Conservation (phyloP, 2,797 vertebrate genomes). For the Intellagama lesueurii region DNA sequence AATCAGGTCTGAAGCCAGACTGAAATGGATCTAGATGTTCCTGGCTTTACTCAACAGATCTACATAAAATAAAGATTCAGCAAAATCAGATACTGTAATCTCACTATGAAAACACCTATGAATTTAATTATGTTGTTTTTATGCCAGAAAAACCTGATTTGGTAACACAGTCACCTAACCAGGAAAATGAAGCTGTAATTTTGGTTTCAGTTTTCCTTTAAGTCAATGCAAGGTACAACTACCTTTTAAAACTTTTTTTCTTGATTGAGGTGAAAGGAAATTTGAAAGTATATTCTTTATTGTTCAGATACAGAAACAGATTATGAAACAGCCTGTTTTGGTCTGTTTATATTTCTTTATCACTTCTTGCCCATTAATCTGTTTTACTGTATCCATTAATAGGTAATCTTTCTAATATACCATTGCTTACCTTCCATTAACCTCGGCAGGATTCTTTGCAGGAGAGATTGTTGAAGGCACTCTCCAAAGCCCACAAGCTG, state of each 20-base stretch:
- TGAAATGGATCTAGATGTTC: not conserved
- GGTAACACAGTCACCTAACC: not conserved
- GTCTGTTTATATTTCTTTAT: not conserved
- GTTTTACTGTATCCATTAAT: not conserved
- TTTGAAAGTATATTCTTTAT: not conserved
- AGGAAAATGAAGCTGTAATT: not conserved
- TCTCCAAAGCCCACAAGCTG: not conserved
- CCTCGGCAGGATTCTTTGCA: not conserved
- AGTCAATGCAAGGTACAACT: not conserved
- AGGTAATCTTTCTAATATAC: not conserved
- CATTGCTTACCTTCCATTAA: constrained; percentile 1
- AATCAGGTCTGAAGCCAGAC: no score
- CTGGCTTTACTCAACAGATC: not conserved
- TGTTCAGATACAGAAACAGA: no score
- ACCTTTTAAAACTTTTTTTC: not conserved
- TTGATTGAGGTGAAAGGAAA: not conserved
- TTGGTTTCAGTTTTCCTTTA: not conserved
- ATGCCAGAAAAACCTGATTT: not conserved
- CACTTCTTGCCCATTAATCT: not conserved
- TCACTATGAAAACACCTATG: not conserved
- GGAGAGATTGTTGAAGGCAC: not conserved
- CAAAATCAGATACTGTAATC: not conserved
- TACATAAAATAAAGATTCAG: not conserved
- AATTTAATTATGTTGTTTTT: not conserved
- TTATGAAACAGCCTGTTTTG: not conserved